phyloP scores from a whole-genome alignment of 2,113 vertebrate species.

The Sciurus niger region DNA sequence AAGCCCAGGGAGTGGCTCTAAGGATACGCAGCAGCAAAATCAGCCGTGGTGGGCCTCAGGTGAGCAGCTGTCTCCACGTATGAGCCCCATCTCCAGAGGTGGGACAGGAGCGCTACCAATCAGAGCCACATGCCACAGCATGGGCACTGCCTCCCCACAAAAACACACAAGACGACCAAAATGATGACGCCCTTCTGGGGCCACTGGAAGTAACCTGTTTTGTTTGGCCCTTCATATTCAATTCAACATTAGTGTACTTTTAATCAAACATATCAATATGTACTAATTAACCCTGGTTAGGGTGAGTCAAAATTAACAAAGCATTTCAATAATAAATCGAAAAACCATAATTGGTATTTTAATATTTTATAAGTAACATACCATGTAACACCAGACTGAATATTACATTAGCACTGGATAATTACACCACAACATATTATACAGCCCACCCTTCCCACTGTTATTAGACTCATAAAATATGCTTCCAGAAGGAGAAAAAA shows the following conservation, averaged over 20 bases:
- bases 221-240: slow-evolving; percentile 35
- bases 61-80: too few species aligned
- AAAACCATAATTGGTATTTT: slow-evolving; percentile 75
- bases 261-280: slow-evolving; percentile 61
- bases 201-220: neutral
- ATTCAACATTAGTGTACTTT: neutral
- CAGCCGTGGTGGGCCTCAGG: rapidly evolving
- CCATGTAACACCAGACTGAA: slow-evolving; percentile 43
- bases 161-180: neutral
- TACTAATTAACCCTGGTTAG: slow-evolving; percentile 76
- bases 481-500: slow-evolving; percentile 79
- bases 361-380: slow-evolving; percentile 78
- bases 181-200: rapidly evolving
- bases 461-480: slow-evolving; percentile 81
- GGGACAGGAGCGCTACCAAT: rapidly evolving
- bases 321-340: slow-evolving; percentile 74
- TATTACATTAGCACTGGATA: slow-evolving; percentile 57
- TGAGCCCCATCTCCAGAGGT: rapidly evolving
- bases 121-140: rapidly evolving
- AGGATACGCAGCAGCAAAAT: neutral
- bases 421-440: slow-evolving; percentile 73
- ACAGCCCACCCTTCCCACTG: slow-evolving; percentile 69
- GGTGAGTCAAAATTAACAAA: slow-evolving; percentile 78
- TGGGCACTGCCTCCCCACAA: neutral
- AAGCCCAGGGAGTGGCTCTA: neutral